Base-by-base conservation (phyloP, 2,113 vertebrate species). In the Isurus oxyrinchus region DNA sequence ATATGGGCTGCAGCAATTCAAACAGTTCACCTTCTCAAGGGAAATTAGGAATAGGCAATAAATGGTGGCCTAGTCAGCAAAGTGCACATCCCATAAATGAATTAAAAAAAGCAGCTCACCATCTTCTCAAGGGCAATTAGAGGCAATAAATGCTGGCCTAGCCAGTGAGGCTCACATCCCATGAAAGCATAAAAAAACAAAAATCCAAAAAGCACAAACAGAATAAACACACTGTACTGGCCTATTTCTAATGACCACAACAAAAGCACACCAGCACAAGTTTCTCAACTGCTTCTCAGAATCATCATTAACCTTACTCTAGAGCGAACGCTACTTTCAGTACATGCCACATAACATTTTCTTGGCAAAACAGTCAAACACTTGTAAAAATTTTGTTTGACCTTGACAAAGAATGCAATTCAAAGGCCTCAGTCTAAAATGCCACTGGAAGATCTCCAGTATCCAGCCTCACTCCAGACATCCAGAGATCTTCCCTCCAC, bases 251-350 rank as follows among this genome's bases (percentile, higher is more conserved):
- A 87, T 53, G 49, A 19, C 21, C 40, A 87, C 53, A 53, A 87
- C 86, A 53, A 87, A 87, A 87, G 7, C 84, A 87, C 86, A 87
- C 86, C 86, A 87, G 86, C n/a, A 87, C 49, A 87, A 87, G 6
- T 21, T 53, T 53, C 86, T 49, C 86, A 87, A 7, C 44, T 55
- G 49, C 86, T 87, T 53, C 86, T 87, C 86, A 44, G 49, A 87
- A 87, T 25, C n/a, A 53, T 23, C 6, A 44, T 87, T 53, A 87
- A 87, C 86, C 49, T 87, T 87, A 87, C 44, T 8, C 84, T 40
- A 87, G 3, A 49, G 84, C 44, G 16, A 8, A 23, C 84, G 49
- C 84, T 49, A 25, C 31, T 49, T 87, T 25, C 84, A 87, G 84
- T 49, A 40, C 84, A 3, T 44, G 44, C 3, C 86, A 87, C 86